These are phyloP conservation scores for Drosophila mimica DNA, from an alignment of 2,888 invertebrate species.

Conservation along the genomic window DNA sequence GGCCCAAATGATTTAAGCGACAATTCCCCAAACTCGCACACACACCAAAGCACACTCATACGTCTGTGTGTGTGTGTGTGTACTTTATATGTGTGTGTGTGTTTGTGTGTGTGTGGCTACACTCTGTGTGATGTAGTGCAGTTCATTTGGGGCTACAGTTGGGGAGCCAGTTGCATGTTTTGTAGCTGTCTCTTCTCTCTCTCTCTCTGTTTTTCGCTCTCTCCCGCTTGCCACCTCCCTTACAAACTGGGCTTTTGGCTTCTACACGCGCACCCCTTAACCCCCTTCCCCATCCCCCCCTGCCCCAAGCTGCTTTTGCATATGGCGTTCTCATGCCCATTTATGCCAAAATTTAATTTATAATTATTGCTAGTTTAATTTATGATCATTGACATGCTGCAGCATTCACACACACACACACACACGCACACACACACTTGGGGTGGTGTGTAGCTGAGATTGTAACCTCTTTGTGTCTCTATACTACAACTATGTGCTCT, in stretches of 20 bases:
- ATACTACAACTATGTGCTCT: constrained; percentile 18
- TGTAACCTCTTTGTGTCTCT: constrained; percentile 52
- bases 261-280: neutral
- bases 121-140: constrained; percentile 50
- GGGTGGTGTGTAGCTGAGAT: constrained; percentile 41
- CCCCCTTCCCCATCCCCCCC: no score
- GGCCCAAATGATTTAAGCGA: constrained; percentile 61
- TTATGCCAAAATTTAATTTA: constrained; percentile 81
- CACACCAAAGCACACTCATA: constrained; percentile 14
- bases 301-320: constrained; percentile 33
- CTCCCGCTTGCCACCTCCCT: neutral
- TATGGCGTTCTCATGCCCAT: constrained; percentile 64
- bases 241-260: constrained; percentile 15
- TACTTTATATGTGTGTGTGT: no score
- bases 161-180: constrained; percentile 50
- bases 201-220: constrained; percentile 1
- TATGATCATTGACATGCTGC: constrained; percentile 81
- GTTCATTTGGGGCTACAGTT: constrained; percentile 49
- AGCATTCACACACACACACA: constrained; percentile 46
- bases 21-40: constrained; percentile 47
- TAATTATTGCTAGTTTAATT: constrained; percentile 81
- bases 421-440: constrained; percentile 18
- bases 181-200: constrained; percentile 26
- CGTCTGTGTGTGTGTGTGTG: neutral
- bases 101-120: constrained; percentile 4